A percentile compares a stretch with the other conserved stretches of the same genome.
These are phyloP conservation scores for Egretta garzetta DNA, from an alignment of 2,113 vertebrate genomes.

Conservation along the genomic window DNA sequence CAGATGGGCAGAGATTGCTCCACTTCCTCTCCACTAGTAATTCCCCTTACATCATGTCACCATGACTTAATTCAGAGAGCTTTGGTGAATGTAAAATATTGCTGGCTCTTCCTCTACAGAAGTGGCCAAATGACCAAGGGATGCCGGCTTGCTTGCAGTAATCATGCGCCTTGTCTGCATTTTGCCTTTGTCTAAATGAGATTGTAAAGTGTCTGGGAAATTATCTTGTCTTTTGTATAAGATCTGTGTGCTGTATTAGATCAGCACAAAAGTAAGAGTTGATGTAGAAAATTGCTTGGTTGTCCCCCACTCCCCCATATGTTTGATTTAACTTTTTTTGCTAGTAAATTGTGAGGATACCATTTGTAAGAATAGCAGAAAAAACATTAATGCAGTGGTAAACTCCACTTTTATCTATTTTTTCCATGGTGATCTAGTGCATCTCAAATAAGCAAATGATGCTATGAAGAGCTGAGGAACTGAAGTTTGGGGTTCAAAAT, in stretches of 20 bases:
- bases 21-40: background rate
- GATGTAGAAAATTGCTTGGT: background rate
- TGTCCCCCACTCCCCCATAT: accelerated
- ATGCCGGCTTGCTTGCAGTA: background rate
- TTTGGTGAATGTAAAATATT: background rate
- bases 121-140: accelerated
- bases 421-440: background rate
- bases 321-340: background rate
- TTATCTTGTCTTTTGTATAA: background rate
- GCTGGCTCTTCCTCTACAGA: background rate
- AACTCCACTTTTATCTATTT: background rate
- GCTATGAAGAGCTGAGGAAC: background rate
- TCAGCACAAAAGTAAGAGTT: background rate
- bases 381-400: background rate
- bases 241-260: background rate
- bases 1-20: background rate
- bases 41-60: background rate
- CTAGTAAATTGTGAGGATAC: background rate
- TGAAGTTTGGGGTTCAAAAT: background rate
- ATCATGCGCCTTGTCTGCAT: background rate
- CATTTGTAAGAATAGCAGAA: background rate
- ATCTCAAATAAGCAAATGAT: background rate
- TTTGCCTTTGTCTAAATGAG: background rate
- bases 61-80: background rate
- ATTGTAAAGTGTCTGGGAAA: background rate